Base-by-base conservation (phyloP, 1,140 invertebrate genomes). In the Oscheius sp. region DNA sequence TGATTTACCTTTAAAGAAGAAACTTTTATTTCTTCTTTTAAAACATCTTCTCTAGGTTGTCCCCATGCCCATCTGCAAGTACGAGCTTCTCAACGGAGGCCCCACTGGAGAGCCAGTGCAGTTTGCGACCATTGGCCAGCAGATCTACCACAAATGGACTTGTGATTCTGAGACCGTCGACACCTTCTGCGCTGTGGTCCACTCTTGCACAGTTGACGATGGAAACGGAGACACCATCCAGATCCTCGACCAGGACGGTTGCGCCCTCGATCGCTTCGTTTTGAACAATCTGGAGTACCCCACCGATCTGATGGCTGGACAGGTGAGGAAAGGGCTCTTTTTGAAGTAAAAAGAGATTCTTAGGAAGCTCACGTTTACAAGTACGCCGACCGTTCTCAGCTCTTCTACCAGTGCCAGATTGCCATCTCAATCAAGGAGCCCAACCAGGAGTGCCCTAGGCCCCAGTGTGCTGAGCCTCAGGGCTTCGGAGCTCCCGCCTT, bases 141-240 rank as follows among this genome's bases (percentile, higher is more conserved):
- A 77, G 66, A 73, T 78, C 61, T 78, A 78, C 61, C 77, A 78
- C 69, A 78, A 78, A 62, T 78, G 77, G 77, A 78, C 76, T 7
- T 78, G 77, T 31, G 77, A 78, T 35, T 71, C 76, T 20, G 77
- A 78, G 45, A 78, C 77, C 18, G 61, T 66, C 10, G 77, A 78
- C 36, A 78, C 75, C 46, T 78, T 77, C 77, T 78, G 77, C 71
- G 71, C 71, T 18, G 70, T 74, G 13, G 77, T 78, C 34, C 77
- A 78, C 75, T 49, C 63, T 20, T 78, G 77, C 65, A 76, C 73
- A 31, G 75, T 78, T 35, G 77, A 78, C 36, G 77, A 78, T 42
- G 77, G 77, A 67, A 77, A 77, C 23, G 77, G 77, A 23, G 70
- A 78, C 32, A 78, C 58, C 23, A 64, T 78, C 10, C 62, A 78